Base-by-base conservation (phyloP, 64 coral and sea anemone species). In the Montipora cactus region DNA sequence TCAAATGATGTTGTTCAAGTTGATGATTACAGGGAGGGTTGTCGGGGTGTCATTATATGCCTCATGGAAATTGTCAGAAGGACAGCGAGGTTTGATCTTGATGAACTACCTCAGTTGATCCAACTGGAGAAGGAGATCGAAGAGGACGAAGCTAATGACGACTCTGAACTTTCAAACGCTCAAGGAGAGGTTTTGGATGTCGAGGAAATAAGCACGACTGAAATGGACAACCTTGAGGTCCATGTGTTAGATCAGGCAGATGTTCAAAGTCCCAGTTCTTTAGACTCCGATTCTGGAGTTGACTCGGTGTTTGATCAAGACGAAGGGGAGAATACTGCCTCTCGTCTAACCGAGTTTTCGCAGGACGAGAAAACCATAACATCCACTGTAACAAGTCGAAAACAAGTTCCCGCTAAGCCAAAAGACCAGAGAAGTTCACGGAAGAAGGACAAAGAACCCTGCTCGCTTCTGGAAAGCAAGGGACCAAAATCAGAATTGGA, bases 91-190 rank as follows among this genome's bases (percentile, higher is more conserved):
- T 98, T 95, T 45, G 96, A 98, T 13, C 70, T 98, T 25, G 78
- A 95, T 57, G 90, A 98, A 62, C 90, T 98, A 5, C 96, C 96
- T 2, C 79, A 98, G 59, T 75, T 98, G 75, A 98, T 98, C 47
- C 90, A 95, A 83, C 87, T 98, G 16, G 96, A 98, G 84, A 95
- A 94, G 76, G 96, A 98, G 87, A 98, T 98, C 73, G 96, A 98
- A 8, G 96, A 93, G 15, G 87, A 89, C 22, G 96, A 98, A n/a
- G 96, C 95, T 58, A 20, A 76, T 15, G 19, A 50, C 50, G 90
- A 98, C 64, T 71, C 86, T 8, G 84, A 93, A 59, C 49, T 87
- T 70, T 84, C 80, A 66, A 75, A 90, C 53, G 75, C 77, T 57
- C 95, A 96, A 75, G 89, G 67, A 58, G 84, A 94, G 72, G 59